Conservation (phyloP, 2,888 invertebrate species). For the Diarsia dahlii region DNA sequence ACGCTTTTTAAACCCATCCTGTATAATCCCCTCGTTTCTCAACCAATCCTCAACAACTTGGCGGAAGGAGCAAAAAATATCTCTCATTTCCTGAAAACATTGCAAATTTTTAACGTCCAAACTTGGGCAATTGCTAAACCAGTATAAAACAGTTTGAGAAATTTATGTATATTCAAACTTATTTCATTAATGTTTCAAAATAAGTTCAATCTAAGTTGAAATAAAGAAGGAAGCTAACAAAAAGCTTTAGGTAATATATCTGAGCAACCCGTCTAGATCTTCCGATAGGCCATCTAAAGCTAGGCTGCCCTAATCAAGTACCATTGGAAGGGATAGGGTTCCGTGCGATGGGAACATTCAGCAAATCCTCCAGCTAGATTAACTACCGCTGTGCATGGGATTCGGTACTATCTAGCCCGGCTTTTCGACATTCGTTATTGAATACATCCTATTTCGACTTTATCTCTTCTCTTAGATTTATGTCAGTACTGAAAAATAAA, state of each 20-base stretch:
- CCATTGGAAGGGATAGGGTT: conserved; percentile 37
- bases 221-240: conserved; percentile 39
- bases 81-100: conserved; percentile 52
- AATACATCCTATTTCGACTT: neutral
- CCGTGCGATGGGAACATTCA: conserved; percentile 44
- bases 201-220: conserved; percentile 53
- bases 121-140: conserved; percentile 64
- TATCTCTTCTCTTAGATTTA: neutral
- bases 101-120: conserved; percentile 60
- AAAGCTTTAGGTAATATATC: conserved; percentile 48
- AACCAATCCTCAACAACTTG: conserved; percentile 19
- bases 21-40: conserved; percentile 18
- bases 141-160: conserved; percentile 56
- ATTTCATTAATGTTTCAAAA: conserved; percentile 66
- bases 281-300: conserved; percentile 25
- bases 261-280: conserved; percentile 35
- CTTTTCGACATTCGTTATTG: conserved; percentile 29
- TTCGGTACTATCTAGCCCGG: conserved; percentile 30
- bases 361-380: conserved; percentile 47
- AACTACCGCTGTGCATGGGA: conserved; percentile 27
- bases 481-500: neutral
- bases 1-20: neutral
- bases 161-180: conserved; percentile 67
- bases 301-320: conserved; percentile 42
- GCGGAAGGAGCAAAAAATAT: conserved; percentile 38